Evolutionary conservation across 2,797 vertebrate genomes (phyloP).

Genomic region (Etheostoma perlongum): DNA sequence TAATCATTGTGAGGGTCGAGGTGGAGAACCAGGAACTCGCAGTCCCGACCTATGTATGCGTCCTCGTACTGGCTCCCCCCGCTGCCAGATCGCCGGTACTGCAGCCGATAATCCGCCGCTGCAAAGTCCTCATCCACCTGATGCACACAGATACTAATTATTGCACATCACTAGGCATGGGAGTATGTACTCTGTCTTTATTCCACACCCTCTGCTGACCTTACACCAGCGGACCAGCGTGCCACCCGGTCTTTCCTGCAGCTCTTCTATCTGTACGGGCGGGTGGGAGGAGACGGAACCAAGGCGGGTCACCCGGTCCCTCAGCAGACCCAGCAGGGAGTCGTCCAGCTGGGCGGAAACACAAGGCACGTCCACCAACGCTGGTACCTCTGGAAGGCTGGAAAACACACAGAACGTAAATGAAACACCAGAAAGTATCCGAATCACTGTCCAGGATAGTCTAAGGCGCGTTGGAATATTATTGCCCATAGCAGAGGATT

Average conservation of each 20-base stretch:
- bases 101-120: conserved; percentile 92
- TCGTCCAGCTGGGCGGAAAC: conserved; percentile 96
- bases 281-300: conserved; percentile 93
- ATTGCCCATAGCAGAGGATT: too few relatives aligned
- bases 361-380: conserved; percentile 94
- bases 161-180: neutral
- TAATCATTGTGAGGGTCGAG: conserved; percentile 92
- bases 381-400: conserved; percentile 97
- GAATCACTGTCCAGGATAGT: too few relatives aligned
- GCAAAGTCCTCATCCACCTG: conserved; percentile 96
- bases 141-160: accelerated
- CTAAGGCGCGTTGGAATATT: too few relatives aligned
- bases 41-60: conserved; percentile 91
- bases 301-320: conserved; percentile 89
- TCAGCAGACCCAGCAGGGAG: conserved; percentile 89
- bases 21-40: conserved; percentile 92
- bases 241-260: conserved; percentile 93
- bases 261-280: conserved; percentile 95
- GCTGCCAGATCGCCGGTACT: conserved; percentile 86
- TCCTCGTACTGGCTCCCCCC: conserved; percentile 91
- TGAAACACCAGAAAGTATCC: neutral
- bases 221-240: conserved; percentile 97
- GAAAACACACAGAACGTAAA: conserved; percentile 11
- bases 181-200: neutral
- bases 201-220: conserved; percentile 78